Base-by-base conservation (phyloP, 2,113 vertebrate species). In the Capricornis sumatraensis region DNA sequence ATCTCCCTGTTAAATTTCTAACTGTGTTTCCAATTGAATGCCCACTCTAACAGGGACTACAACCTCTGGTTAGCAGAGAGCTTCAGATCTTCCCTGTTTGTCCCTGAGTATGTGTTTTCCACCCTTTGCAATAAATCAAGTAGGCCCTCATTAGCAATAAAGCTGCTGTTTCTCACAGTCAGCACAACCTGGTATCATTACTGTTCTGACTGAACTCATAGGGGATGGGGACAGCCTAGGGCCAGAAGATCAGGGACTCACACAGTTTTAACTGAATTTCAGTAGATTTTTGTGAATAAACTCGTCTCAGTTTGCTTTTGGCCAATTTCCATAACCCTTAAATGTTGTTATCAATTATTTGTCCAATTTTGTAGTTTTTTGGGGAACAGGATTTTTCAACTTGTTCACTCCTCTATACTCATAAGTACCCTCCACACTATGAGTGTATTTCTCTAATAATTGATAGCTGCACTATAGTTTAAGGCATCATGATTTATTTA, bases 401-500 rank as follows among this genome's bases (percentile, higher is more conserved):
- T 67, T 47, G 21, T 89, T 87, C 19, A 87, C 8, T 92, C 23
- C 30, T 82, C 67, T 23, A 52, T 28, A 81, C 40, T 19, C 45
- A 58, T 33, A 78, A 91, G 40, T 52, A 84, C 21, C 30, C 8
- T 10, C 11, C 1, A 1, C 6, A 4, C 28, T 21, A 58, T 19
- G 27, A 92, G 23, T 83, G 8, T 55, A 79, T 85, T 95, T 93
- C 30, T 91, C 90, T 83, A 12, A 87, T 55, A 96, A 94, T 82
- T 83, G 16, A 79, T 57, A 96, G 60, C n/a, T 52, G 4, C 23
- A 87, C 55, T 7, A 3, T 71, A 94, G 50, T 82, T 71, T 62
- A 85, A 96, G 15, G 0, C n/a, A 92, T 82, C 12, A 11, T 53
- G 40, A 91, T 96, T 95, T 64, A 96, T 92, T 91, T 86, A 92